Evolutionary conservation across 2,888 invertebrate species (phyloP), one percentile per base, ranked within the genome.

Genomic region (Caradrina clavipalpis): DNA sequence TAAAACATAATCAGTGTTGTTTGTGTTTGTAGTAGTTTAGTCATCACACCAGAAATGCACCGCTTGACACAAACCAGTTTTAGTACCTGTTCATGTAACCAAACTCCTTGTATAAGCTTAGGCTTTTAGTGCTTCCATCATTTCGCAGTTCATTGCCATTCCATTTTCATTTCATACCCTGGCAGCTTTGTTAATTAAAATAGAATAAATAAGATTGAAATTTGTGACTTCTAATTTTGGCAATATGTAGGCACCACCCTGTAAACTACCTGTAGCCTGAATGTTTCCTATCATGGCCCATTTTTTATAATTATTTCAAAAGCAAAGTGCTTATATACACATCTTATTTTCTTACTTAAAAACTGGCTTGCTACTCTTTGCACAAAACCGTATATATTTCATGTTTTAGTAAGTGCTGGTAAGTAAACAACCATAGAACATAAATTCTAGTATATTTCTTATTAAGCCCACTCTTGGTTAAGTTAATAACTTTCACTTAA

Each of bases 1-100:
- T 57, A 35, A 75, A 78, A 81, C 83, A 83, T 85, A 85, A 83
- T 78, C 84, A 77, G 73, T 82, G 85, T 85, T 76, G 42, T 77
- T 64, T 61, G 69, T 76, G 26, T 54, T 68, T 59, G 68, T 82
- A 73, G 73, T 77, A 59, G 65, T 76, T 60, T 80, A 70, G 75
- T 68, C 55, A 70, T 65, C 73, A 78, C 76, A 79, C 66, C 55
- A 73, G 69, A 73, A 63, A 71, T 82, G 86, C 86, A 86, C 86
- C 73, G 85, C 86, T 84, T 77, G 59, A 73, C 63, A 80, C 77
- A 80, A 78, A 80, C 76, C 82, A 85, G 86, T 84, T 59, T 72
- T 86, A 86, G 70, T 80, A 84, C 86, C 81, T 83, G 79, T 74
- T 78, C 51, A 50, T 69, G 69, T 70, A 69, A 70, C 63, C 55